Conservation (phyloP, 1,140 invertebrate genomes). For the Acromyrmex echinatior region DNA sequence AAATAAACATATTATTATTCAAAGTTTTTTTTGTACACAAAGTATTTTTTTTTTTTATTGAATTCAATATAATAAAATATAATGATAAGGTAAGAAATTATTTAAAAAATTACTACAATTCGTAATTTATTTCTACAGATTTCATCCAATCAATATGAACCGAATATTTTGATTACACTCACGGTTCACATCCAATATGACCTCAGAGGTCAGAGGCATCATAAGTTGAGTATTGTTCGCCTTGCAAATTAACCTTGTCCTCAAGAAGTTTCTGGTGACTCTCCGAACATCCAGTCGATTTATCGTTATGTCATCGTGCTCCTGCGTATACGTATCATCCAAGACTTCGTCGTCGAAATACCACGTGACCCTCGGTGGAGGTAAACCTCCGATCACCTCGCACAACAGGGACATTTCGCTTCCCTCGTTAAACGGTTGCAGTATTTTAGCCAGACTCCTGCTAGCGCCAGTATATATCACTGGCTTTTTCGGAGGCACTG, state of each 20-base stretch:
- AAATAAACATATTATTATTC: not conserved
- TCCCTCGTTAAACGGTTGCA: conserved; percentile 93
- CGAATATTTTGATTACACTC: conserved; percentile 78
- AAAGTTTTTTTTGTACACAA: not conserved
- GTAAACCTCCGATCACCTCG: conserved; percentile 88
- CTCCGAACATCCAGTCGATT: conserved; percentile 80
- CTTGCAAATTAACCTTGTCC: conserved; percentile 84
- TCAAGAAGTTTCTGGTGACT: conserved; percentile 83
- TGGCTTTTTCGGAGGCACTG: conserved; percentile 94
- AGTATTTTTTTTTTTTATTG: not conserved
- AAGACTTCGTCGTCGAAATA: conserved; percentile 79
- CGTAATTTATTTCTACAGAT: not conserved
- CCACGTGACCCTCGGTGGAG: conserved; percentile 84
- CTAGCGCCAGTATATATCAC: conserved; percentile 92
- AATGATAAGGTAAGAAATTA: not conserved
- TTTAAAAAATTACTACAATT: not conserved
- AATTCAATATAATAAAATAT: not conserved
- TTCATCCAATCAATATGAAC: not conserved
- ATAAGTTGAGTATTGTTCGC: conserved; percentile 87
- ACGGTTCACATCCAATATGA: conserved; percentile 88
- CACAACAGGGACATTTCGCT: conserved; percentile 89
- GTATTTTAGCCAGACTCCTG: conserved; percentile 89
- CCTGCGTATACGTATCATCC: conserved; percentile 74
- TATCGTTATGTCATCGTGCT: conserved; percentile 77
- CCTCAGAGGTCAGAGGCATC: conserved; percentile 83